Evolutionary conservation across 1,140 invertebrate genomes (phyloP), one percentile per base, ranked within the genome.

Genomic region (Aradophagus sp.): DNA sequence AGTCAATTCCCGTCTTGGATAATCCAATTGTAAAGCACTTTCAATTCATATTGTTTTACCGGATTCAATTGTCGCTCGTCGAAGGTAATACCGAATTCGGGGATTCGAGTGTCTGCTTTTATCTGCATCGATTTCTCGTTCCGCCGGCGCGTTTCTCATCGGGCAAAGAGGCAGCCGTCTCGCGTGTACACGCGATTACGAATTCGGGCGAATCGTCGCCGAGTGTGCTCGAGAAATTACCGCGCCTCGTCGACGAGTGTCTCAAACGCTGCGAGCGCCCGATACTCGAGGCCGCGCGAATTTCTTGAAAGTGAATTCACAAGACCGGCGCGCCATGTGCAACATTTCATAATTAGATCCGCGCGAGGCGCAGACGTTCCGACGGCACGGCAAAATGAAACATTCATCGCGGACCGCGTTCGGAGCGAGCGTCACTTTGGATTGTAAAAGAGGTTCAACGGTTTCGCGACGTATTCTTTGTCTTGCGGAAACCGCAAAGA

Each of bases 141-240:
- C 32, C 20, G 34, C 36, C 17, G 39, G 10, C 63, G 52, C 35
- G 27, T 58, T 62, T 56, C 56, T 50, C 45, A 17, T 39, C n/a
- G n/a, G n/a, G 34, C 12, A 58, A 56, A 52, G 34, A 59, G 23
- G 27, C 16, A 42, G 58, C 27, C 36, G 42, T 10, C 27, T 48
- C 15, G 23, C 52, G 52, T 52, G 41, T 50, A 63, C 63, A 63
- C 63, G 52, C 36, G 58, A 62, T 69, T 62, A 69, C 55, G 29
- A 72, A 72, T 72, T 66, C 56, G 35, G 48, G 55, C 23, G 56
- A 61, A 72, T 72, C 59, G 48, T 61, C 32, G 47, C 17, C 12
- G 61, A 72, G 68, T 66, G 42, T 72, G 41, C 68, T 72, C 52
- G 56, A 72, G 55, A 62, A 72, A 72, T 71, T 65, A 71, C 61